phyloP scores from a whole-genome alignment of 2,797 vertebrate species.

The Tapirus indicus region DNA sequence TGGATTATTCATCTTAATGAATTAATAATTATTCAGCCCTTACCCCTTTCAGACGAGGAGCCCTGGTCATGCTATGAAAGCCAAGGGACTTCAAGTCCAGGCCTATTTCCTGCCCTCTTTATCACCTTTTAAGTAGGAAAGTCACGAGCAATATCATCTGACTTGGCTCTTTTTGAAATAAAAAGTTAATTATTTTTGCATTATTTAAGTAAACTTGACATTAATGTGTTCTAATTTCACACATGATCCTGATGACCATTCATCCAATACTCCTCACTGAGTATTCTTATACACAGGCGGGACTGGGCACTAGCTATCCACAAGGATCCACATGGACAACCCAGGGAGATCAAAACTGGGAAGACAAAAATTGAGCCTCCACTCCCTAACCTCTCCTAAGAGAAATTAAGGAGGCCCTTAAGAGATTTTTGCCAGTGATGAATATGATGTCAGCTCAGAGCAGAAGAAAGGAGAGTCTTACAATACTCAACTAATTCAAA shows the following conservation, averaged over 20 bases:
- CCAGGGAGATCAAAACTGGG: neutral
- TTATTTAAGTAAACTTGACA: constrained; percentile 59
- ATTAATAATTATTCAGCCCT: neutral
- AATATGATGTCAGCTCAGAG: neutral
- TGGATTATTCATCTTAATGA: neutral
- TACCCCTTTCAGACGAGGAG: neutral
- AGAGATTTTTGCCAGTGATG: neutral
- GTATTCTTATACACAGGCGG: neutral
- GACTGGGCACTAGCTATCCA: neutral
- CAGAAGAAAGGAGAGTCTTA: neutral
- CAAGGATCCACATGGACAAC: neutral
- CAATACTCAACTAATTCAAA: neutral
- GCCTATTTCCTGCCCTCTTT: constrained; percentile 10
- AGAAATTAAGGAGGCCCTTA: neutral
- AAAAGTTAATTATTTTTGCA: constrained; percentile 47
- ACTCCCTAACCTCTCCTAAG: neutral
- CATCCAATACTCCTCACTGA: neutral
- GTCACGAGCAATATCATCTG: constrained; percentile 27
- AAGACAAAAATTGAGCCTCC: neutral
- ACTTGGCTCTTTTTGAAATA: constrained; percentile 30
- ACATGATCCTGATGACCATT: neutral
- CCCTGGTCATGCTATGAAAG: constrained; percentile 23
- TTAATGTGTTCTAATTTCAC: neutral
- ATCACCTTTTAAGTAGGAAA: constrained; percentile 35
- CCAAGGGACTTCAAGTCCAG: neutral